Percentiles rank a stretch among this genome's conserved stretches.
Conservation (phyloP, 2,888 invertebrate genomes). For the Scaptomyza caliginosa region DNA sequence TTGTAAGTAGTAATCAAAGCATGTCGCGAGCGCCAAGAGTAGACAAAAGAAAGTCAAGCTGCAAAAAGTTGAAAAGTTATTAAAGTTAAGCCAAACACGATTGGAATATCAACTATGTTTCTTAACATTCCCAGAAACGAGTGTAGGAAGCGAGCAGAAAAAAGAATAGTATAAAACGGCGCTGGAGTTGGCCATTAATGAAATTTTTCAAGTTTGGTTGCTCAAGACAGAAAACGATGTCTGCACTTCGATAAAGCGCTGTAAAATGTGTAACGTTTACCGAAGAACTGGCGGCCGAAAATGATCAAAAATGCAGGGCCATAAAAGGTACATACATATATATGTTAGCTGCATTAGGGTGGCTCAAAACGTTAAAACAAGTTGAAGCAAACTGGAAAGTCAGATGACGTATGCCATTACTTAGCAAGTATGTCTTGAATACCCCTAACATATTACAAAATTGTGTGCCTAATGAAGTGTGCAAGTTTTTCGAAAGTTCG, state of each 20-base stretch:
- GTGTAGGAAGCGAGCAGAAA: background rate
- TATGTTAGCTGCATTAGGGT: constrained; percentile 10
- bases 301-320: constrained; percentile 17
- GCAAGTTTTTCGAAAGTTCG: constrained; percentile 59
- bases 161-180: background rate
- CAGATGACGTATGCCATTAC: background rate
- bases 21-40: constrained; percentile 56
- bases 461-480: constrained; percentile 61
- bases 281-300: background rate
- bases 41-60: constrained; percentile 61
- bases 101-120: constrained; percentile 68
- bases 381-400: background rate
- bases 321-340: constrained; percentile 3
- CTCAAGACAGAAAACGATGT: constrained; percentile 3
- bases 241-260: constrained; percentile 27
- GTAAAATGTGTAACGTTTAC: constrained; percentile 12
- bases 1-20: constrained; percentile 73
- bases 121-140: constrained; percentile 6
- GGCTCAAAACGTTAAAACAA: constrained; percentile 1
- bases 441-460: constrained; percentile 33
- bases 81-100: constrained; percentile 76
- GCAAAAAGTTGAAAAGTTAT: constrained; percentile 74
- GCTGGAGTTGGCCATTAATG: constrained; percentile 32
- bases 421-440: background rate
- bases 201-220: constrained; percentile 32